Base-by-base conservation (phyloP, 2,888 invertebrate species). In the Mallateleia sp. region DNA sequence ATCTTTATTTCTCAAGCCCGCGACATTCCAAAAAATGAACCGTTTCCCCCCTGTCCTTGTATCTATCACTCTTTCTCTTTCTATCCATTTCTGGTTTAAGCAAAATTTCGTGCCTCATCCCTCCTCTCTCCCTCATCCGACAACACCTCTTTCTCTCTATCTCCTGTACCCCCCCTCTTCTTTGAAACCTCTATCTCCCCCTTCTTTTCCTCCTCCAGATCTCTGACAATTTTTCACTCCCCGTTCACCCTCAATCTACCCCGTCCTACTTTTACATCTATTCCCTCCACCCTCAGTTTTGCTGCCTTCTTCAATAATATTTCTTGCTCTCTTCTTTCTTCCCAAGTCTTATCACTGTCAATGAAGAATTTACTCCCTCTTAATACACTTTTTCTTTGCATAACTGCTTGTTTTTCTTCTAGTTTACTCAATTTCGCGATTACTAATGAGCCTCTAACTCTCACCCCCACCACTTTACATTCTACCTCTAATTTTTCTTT, bases 291-390 rank as follows among this genome's bases (percentile, higher is more conserved):
- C 22, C 34, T 83, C 24, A 42, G 32, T 38, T 62, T 60, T 58
- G 34, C 79, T 11, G 69, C 85, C 77, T 56, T 60, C 25, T 67
- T 64, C 3, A 28, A 8, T 15, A 79, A 22, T 32, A 38, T 24
- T 45, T 79, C 66, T 42, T 85, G 79, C n/a, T 1, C 38, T 24
- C 32, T 62, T 32, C 82, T 82, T 18, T 79, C 75, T 15, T 88
- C 80, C 20, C 32, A 54, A 8, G 60, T 75, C n/a, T 34, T 14
- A 20, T 88, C 78, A n/a, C 78, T 11, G 4, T 88, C 81, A 8
- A 88, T 64, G 58, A 18, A 85, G 58, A 77, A 69, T 9, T 56
- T 69, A 2, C 18, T 24, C 8, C 80, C 75, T 20, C 22, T 62
- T 42, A 81, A 34, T 5, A 20, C 8, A 9, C n/a, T 20, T 60